phyloP scores from a whole-genome alignment of 2,797 vertebrate species.

The Tinamus major region DNA sequence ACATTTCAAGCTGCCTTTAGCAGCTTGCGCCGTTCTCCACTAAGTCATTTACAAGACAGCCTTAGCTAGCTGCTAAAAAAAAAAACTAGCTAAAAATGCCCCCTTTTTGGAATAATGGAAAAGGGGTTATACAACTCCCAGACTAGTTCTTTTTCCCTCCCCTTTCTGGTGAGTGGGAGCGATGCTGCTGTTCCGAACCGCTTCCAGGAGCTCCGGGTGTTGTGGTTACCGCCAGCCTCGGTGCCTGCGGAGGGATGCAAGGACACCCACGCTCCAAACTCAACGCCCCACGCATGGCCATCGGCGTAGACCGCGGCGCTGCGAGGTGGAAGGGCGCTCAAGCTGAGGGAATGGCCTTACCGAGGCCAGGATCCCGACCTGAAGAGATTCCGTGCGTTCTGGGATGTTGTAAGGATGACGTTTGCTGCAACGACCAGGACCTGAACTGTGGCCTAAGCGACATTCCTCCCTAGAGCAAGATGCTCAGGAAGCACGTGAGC shows the following conservation, averaged over 20 bases:
- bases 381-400: neutral
- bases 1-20: constrained; percentile 24
- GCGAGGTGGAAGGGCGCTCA: fast-evolving
- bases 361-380: neutral
- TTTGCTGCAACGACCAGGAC: neutral
- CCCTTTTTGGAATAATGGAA: too few species aligned
- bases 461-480: neutral
- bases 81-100: neutral
- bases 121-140: neutral
- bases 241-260: neutral
- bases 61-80: neutral
- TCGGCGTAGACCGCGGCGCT: neutral
- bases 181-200: neutral
- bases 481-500: neutral
- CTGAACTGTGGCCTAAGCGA: neutral
- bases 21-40: neutral
- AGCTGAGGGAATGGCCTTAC: neutral
- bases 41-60: neutral
- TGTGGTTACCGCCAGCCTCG: neutral
- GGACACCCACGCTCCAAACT: neutral
- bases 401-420: neutral
- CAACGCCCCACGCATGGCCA: neutral
- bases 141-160: neutral
- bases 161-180: neutral
- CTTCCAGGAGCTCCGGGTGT: constrained; percentile 29